Evolutionary conservation across 1,140 invertebrate genomes (phyloP).

Genomic region (Sarcophaga peregrina): DNA sequence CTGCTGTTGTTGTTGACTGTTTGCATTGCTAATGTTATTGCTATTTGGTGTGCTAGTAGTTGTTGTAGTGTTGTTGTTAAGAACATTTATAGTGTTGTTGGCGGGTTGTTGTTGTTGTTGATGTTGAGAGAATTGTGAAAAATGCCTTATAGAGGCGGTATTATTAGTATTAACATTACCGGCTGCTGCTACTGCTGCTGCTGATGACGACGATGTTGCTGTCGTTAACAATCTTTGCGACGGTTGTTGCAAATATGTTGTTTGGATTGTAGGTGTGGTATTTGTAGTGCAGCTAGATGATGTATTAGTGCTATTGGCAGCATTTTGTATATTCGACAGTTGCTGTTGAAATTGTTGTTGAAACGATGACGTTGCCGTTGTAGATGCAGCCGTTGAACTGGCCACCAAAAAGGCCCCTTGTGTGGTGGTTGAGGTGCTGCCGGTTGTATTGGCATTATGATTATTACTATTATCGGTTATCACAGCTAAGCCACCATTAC

Average conservation of each 20-base stretch:
- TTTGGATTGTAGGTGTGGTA: conserved; percentile 11
- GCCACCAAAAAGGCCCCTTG: conserved; percentile 47
- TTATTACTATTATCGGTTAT: conserved; percentile 33
- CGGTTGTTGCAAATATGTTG: conserved; percentile 22
- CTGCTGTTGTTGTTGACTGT: conserved; percentile 39
- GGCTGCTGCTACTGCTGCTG: too few relatives aligned
- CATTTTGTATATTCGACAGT: conserved; percentile 33
- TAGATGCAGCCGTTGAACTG: conserved; percentile 40
- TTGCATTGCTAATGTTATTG: background rate
- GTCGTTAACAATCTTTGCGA: conserved; percentile 24
- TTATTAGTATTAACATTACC: conserved; percentile 10
- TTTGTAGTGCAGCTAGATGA: background rate
- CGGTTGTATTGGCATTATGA: background rate
- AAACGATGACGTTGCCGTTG: conserved; percentile 45
- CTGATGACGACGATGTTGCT: background rate
- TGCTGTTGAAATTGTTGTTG: conserved; percentile 47
- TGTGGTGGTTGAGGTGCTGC: conserved; percentile 48
- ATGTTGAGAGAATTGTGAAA: conserved; percentile 46
- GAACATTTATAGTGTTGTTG: conserved; percentile 32
- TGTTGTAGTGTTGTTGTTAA: conserved; percentile 21
- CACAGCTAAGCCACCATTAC: conserved; percentile 42
- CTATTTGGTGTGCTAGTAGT: conserved; percentile 12
- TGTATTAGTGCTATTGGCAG: background rate
- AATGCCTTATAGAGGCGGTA: conserved; percentile 42
- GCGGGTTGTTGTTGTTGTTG: conserved; percentile 42